Evolutionary conservation across 2,797 vertebrate genomes (phyloP).

Genomic region (Nothura maculosa): DNA sequence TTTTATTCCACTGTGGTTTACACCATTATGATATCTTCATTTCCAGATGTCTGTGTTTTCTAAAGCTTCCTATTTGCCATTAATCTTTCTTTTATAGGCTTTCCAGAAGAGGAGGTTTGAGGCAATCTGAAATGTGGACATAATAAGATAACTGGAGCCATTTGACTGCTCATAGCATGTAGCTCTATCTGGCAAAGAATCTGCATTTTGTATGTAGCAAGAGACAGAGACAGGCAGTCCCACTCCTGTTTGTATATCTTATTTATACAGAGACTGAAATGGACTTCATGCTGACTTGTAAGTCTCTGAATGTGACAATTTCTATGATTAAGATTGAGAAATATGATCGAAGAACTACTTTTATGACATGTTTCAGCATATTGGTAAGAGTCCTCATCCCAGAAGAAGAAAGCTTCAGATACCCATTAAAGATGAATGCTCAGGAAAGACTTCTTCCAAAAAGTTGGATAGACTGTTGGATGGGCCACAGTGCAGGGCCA

Average conservation of each 20-base stretch:
- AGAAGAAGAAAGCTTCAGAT: neutral
- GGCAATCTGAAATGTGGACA: constrained; percentile 24
- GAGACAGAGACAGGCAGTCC: neutral
- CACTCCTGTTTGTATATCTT: neutral
- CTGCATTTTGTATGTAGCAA: neutral
- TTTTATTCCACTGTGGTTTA: constrained; percentile 61
- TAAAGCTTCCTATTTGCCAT: constrained; percentile 55
- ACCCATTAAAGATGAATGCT: constrained; percentile 24
- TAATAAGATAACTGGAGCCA: constrained; percentile 13
- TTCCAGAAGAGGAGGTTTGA: constrained; percentile 33
- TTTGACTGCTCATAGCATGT: constrained; percentile 1
- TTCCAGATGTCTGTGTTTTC: constrained; percentile 68
- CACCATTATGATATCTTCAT: constrained; percentile 48
- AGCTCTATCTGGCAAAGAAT: neutral
- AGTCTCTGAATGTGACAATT: neutral
- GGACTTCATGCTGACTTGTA: neutral
- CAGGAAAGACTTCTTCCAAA: constrained; percentile 4
- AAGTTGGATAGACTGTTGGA: neutral
- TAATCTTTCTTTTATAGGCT: constrained; percentile 50
- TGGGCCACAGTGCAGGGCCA: neutral
- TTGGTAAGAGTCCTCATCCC: neutral
- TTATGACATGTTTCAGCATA: neutral
- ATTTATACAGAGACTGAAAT: neutral
- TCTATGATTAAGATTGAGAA: constrained; percentile 30
- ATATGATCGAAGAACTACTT: neutral